Evolutionary conservation across 2,113 vertebrate species (phyloP), one percentile per base, ranked within the genome.

Genomic region (Bungarus multicinctus): DNA sequence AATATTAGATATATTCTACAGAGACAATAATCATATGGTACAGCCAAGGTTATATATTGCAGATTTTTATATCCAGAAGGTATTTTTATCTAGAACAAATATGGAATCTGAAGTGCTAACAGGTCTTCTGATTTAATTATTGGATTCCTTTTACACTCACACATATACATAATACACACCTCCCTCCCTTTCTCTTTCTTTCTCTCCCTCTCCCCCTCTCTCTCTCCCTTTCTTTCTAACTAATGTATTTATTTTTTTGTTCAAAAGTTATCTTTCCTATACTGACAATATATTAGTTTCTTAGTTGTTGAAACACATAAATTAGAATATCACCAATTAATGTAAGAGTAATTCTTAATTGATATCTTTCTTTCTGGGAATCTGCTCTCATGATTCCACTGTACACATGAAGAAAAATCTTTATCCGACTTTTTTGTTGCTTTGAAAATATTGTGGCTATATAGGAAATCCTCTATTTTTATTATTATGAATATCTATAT

Each of bases 231-330:
- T n/a, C 81, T 64, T 12, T 93, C 95, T 95, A 60, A 94, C 0
- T n/a, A 96, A 55, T 94, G 92, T 50, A 94, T 93, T 97, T 95
- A 95, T 87, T 87, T 91, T 89, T 87, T 94, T 50, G 95, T 93
- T 18, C 14, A 90, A 93, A 43, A 53, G 57, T 57, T 0, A 88
- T 16, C 23, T 93, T 7, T 88, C 52, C 91, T 54, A 34, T 39
- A 50, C 12, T 54, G 81, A 16, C 12, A 86, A 47, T n/a, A 58
- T 87, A 23, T n/a, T 87, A 43, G 5, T 60, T 87, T 57, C 85
- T 18, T 4, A 57, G 43, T 64, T 87, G 58, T 85, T 87, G 54
- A 91, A 91, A 47, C 27, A 22, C 22, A 16, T 30, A 91, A 25
- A 54, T 50, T 53, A 90, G 11, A 90, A 45, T 54, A 47, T n/a